Evolutionary conservation across 92 coral and sea anemone genomes (phyloP), one percentile per base, ranked within the genome.

Genomic region (Phenganax marumi): DNA sequence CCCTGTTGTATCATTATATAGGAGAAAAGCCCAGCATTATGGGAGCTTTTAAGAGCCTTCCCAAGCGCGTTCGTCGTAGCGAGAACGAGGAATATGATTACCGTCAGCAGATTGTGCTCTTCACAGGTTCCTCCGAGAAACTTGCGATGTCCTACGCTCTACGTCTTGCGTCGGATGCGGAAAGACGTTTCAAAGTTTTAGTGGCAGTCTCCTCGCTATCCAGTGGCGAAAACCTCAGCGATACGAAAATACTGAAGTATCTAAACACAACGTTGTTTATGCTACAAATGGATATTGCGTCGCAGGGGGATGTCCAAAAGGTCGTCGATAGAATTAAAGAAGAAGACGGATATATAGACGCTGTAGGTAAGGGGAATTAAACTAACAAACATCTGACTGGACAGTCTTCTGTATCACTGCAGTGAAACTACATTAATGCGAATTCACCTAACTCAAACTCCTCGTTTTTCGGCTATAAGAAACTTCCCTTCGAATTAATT

Each of bases 41-140:
- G 78, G 88, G 85, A 12, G 86, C 91, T 12, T 52, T 87, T 54
- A 81, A 72, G 73, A 85, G 89, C 60, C 65, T 74, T 12, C 76
- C 85, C 26, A 71, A 73, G 21, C 68, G 80, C 54, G 73, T 66
- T 7, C 76, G 84, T 12, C 72, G 86, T 0, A 78, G 85, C 47
- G 97, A 87, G 14, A 88, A 86, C 25, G 86, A 86, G 13, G 89
- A 86, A 52, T 33, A 80, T n/a, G 72, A 60, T 16, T 21, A 39
- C 13, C 82, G 56, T 58, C 82, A 77, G 61, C 82, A 95, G 80
- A 86, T 92, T 52, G 96, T 95, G 8, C 91, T 95, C 0, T 89
- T 95, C 52, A 89, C 98, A 14, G 98, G 98, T 10, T 86, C 91
- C 23, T 95, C 98, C 13, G 91, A 95, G 82, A 89, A 88, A 81